These are phyloP conservation scores for Morus bassanus DNA, from an alignment of 2,797 vertebrate species.

Conservation along the genomic window DNA sequence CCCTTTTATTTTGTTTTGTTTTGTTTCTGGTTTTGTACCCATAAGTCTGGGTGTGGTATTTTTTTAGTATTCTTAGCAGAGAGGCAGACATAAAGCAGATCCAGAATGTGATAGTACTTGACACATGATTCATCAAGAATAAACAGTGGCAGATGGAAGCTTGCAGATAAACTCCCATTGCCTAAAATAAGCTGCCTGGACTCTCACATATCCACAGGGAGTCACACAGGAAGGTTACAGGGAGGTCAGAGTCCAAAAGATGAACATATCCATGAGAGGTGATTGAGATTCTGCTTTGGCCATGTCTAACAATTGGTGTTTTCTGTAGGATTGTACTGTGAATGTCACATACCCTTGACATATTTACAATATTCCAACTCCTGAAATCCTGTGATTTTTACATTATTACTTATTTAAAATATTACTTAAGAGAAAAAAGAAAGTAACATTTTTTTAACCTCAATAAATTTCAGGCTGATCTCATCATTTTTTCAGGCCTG, in stretches of 20 bases:
- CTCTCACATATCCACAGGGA: neutral
- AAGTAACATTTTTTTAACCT: neutral
- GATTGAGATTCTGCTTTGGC: neutral
- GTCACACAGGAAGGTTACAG: neutral
- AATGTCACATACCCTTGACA: neutral
- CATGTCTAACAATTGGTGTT: neutral
- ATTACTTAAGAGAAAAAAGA: neutral
- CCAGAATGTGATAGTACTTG: neutral
- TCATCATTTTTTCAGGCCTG: neutral
- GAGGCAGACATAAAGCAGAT: conserved; percentile 12
- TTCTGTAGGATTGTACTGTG: neutral
- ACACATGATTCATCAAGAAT: neutral
- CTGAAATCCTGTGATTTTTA: neutral
- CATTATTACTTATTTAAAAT: neutral
- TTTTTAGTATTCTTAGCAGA: neutral
- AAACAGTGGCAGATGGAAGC: conserved; percentile 20
- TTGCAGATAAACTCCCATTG: neutral
- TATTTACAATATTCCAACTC: neutral
- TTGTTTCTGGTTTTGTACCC: neutral
- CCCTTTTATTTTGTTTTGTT: neutral
- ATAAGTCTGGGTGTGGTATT: neutral
- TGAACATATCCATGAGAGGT: neutral
- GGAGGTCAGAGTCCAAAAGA: neutral
- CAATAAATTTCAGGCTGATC: neutral
- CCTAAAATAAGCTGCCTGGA: neutral